phyloP scores from a whole-genome alignment of 92 coral and sea anemone genomes.

The Pocillopora meandrina region DNA sequence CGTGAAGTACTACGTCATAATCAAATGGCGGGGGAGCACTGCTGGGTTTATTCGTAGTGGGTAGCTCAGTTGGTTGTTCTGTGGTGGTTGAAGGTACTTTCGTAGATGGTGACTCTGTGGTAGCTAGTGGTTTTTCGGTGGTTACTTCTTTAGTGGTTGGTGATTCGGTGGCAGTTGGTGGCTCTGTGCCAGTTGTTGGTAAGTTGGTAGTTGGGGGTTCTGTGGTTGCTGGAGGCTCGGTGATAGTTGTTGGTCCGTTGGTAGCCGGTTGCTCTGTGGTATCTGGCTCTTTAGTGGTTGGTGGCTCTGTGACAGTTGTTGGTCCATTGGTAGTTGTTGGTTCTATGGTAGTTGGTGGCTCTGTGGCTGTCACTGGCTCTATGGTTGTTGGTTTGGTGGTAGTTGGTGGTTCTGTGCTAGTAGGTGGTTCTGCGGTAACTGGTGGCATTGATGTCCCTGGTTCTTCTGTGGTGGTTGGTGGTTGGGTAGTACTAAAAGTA shows the following conservation, averaged over 20 bases:
- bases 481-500: conserved; percentile 6
- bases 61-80: background rate
- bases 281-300: conserved; percentile 7
- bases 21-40: conserved; percentile 18
- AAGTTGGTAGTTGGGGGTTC: conserved; percentile 5
- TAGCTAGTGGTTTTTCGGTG: conserved; percentile 24
- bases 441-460: background rate
- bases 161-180: conserved; percentile 2
- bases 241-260: background rate
- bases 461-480: conserved; percentile 8
- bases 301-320: conserved; percentile 2
- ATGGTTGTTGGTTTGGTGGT: too few species aligned
- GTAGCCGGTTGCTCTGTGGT: conserved; percentile 18
- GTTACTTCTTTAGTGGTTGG: conserved; percentile 15
- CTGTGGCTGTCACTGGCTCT: background rate
- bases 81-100: background rate
- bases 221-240: conserved; percentile 15
- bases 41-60: background rate
- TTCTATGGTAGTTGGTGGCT: conserved; percentile 8
- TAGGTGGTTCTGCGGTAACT: background rate
- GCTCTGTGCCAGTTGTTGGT: background rate
- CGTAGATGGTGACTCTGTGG: conserved; percentile 14
- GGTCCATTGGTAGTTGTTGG: too few species aligned
- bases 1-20: conserved; percentile 68
- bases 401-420: background rate